Evolutionary conservation across 1,140 invertebrate species (phyloP).

Genomic region (Acromyrmex echinatior): DNA sequence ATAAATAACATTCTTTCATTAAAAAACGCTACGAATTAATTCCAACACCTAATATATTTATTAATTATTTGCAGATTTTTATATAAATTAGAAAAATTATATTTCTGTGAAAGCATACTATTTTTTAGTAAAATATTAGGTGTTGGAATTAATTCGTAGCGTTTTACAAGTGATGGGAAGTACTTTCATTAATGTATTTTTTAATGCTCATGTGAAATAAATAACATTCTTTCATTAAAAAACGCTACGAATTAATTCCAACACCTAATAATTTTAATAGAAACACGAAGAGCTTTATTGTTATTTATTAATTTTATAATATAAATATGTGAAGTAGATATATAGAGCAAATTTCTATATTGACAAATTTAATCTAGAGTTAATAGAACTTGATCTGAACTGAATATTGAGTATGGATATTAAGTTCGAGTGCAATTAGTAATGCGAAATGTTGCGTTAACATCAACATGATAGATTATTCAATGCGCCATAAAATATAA

Average conservation of each 20-base stretch:
- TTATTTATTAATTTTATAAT: not conserved
- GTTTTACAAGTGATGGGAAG: too few relatives aligned
- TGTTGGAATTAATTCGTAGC: too few relatives aligned
- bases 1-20: too few relatives aligned
- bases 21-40: too few relatives aligned
- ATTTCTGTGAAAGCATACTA: not conserved
- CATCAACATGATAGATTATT: slow-evolving; percentile 40
- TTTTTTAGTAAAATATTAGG: not conserved
- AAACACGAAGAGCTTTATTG: not conserved
- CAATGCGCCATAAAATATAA: slow-evolving; percentile 15
- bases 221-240: too few relatives aligned
- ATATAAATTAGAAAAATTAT: not conserved
- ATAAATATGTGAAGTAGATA: not conserved
- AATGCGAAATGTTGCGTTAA: slow-evolving; percentile 28
- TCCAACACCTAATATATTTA: too few relatives aligned
- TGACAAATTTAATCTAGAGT: slow-evolving; percentile 1
- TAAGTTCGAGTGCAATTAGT: not conserved
- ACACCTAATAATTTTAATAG: not conserved
- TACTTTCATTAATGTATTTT: too few relatives aligned
- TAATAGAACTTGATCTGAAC: too few relatives aligned
- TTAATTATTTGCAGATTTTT: not conserved
- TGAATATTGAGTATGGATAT: not conserved
- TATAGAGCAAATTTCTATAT: not conserved
- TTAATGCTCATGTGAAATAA: too few relatives aligned
- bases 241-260: too few relatives aligned